A percentile compares a stretch with the other conserved stretches of the same genome.
Evolutionary conservation across 2,113 vertebrate genomes (phyloP).

Genomic region (Mesembrinibis cayennensis): DNA sequence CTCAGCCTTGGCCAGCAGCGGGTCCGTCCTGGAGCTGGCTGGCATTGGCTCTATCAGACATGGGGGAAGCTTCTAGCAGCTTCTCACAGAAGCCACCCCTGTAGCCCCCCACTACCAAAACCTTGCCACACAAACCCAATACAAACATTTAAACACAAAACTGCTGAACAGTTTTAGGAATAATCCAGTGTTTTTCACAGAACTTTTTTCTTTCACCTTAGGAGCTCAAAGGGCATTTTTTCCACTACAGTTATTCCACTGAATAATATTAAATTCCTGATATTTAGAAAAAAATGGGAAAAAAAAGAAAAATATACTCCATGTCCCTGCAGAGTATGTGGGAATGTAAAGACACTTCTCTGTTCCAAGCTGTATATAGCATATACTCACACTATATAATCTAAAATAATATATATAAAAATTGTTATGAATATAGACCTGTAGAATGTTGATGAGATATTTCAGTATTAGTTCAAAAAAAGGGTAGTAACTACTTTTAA

Average conservation of each 20-base stretch:
- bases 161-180: neutral
- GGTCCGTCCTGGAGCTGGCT: too few relatives aligned
- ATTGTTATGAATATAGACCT: neutral
- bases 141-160: neutral
- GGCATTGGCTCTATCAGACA: too few relatives aligned
- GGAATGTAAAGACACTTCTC: neutral
- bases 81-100: too few relatives aligned
- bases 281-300: neutral
- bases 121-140: too few relatives aligned
- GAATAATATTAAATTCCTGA: neutral
- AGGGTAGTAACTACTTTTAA: neutral
- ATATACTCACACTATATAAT: neutral
- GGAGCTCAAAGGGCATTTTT: neutral
- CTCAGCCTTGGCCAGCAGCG: too few relatives aligned
- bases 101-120: too few relatives aligned
- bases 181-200: neutral
- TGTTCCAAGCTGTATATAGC: neutral
- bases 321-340: neutral
- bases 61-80: too few relatives aligned
- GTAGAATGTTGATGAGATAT: neutral
- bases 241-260: neutral
- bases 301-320: neutral
- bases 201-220: neutral
- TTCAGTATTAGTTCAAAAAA: neutral
- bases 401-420: neutral